Conservation (phyloP, 2,797 vertebrate species). For the Clarias laeviceps region DNA sequence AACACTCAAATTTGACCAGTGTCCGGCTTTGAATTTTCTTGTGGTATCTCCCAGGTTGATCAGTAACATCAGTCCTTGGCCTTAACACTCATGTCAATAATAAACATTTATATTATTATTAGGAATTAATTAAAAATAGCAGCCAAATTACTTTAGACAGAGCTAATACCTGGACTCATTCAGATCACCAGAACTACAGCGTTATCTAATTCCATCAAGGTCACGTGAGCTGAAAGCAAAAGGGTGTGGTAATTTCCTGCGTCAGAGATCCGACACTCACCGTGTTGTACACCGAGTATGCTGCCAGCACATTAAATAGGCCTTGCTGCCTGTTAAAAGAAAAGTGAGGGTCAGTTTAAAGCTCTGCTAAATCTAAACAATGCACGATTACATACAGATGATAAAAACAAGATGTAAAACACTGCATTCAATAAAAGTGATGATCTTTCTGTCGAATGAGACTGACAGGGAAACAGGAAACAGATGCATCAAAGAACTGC, state of each 20-base stretch:
- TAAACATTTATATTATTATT: background rate
- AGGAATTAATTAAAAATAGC: background rate
- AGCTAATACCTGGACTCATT: background rate
- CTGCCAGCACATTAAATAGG: constrained; percentile 86
- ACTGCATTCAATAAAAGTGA: background rate
- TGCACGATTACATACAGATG: background rate
- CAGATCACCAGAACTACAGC: background rate
- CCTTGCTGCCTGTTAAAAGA: constrained; percentile 82
- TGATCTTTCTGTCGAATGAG: constrained; percentile 2
- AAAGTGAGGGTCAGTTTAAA: constrained; percentile 6
- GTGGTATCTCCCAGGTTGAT: too few relatives aligned
- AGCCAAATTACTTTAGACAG: background rate
- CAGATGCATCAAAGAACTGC: background rate
- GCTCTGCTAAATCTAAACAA: background rate
- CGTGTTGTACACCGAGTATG: constrained; percentile 91
- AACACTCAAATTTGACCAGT: background rate
- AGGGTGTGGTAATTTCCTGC: constrained; percentile 8
- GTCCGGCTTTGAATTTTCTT: background rate
- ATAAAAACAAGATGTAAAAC: background rate
- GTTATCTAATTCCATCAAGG: background rate
- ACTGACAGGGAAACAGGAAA: constrained; percentile 16
- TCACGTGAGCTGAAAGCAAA: background rate
- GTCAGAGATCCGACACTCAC: constrained; percentile 73
- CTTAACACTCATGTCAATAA: background rate
- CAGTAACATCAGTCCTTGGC: background rate